A percentile compares a stretch with the other conserved stretches of the same genome.
Evolutionary conservation across 2,113 vertebrate species (phyloP).

Genomic region (Grammomys surdaster): DNA sequence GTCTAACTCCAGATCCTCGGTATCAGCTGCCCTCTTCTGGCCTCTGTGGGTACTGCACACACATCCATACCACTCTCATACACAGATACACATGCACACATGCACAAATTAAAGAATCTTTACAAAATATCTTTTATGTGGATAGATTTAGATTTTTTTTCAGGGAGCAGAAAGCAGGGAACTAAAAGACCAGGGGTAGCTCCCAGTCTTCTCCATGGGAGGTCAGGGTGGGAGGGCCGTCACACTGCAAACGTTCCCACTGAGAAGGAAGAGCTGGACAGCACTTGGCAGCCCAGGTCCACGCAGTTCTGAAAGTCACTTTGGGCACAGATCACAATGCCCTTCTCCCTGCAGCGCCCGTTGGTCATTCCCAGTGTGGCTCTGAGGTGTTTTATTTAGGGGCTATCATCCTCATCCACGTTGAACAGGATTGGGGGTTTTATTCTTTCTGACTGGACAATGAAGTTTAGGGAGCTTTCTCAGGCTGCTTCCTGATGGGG

Average conservation of each 20-base stretch:
- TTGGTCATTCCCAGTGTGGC: not conserved
- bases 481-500: not conserved
- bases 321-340: not conserved
- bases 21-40: not conserved
- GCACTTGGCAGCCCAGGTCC: not conserved
- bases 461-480: not conserved
- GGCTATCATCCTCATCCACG: not conserved
- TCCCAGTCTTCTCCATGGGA: not conserved
- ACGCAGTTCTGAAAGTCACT: not conserved
- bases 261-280: not conserved
- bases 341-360: no score
- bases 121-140: not conserved
- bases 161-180: not conserved
- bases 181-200: not conserved
- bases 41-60: not conserved
- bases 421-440: not conserved
- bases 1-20: not conserved
- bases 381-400: conserved; percentile 6
- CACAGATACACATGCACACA: not conserved
- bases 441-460: not conserved
- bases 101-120: not conserved
- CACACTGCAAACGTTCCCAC: not conserved
- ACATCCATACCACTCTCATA: not conserved
- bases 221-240: not conserved
- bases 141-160: conserved; percentile 32